These are phyloP conservation scores for Chironomus striatipennis DNA, from an alignment of 1,140 invertebrate species.

Conservation along the genomic window DNA sequence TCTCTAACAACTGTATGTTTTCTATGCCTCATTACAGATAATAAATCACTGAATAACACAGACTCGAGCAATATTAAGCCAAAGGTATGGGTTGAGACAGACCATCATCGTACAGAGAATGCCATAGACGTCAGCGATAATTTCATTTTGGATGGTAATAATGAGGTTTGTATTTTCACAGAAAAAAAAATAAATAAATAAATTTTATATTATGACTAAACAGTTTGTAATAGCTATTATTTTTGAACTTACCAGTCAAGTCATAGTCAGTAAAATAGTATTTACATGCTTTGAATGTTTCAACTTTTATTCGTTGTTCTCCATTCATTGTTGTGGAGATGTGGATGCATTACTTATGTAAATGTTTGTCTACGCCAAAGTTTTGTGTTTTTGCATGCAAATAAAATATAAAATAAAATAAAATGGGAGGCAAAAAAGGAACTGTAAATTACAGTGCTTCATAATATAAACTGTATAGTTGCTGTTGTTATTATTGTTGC, in stretches of 20 bases:
- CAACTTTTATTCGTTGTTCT: neutral
- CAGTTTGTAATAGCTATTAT: neutral
- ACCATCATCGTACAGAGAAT: conserved; percentile 39
- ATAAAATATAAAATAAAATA: neutral
- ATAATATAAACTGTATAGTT: neutral
- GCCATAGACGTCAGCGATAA: conserved; percentile 39
- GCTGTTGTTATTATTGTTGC: too few relatives aligned
- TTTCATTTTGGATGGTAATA: conserved; percentile 39
- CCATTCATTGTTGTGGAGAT: conserved; percentile 11
- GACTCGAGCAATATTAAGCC: conserved; percentile 34
- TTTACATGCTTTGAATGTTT: neutral
- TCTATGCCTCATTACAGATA: conserved; percentile 33
- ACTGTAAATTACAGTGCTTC: neutral
- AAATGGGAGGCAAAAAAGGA: neutral
- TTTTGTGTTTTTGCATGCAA: neutral
- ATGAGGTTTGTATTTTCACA: conserved; percentile 35
- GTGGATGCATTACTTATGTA: conserved; percentile 20
- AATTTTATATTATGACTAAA: too few relatives aligned
- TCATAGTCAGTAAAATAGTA: neutral
- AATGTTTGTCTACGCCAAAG: conserved; percentile 6
- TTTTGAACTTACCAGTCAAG: neutral
- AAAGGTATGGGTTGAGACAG: conserved; percentile 39
- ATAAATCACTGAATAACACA: conserved; percentile 42
- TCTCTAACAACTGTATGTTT: neutral
- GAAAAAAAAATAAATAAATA: too few relatives aligned